A percentile compares a stretch with the other conserved stretches of the same genome.
Evolutionary conservation across 2,113 vertebrate species (phyloP).

Genomic region (Excalfactoria chinensis): DNA sequence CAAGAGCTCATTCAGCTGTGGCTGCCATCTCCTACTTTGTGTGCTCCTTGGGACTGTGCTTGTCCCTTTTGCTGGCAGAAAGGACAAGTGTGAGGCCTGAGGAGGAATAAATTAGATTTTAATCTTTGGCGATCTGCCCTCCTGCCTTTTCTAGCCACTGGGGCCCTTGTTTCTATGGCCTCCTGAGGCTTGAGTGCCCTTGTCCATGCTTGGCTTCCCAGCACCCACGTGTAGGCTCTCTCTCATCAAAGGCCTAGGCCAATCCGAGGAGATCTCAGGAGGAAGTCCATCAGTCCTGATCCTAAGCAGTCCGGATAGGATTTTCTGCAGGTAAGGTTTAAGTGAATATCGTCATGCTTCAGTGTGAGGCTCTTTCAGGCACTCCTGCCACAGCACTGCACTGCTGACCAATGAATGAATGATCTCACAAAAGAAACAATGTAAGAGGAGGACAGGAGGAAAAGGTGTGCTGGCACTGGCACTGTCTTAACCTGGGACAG

Average conservation of each 20-base stretch:
- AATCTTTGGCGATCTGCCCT: slow-evolving; percentile 8
- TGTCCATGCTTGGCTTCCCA: not conserved
- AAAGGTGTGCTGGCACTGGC: not conserved
- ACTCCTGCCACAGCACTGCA: not conserved
- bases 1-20: not conserved
- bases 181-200: not conserved
- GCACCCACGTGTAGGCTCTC: not conserved
- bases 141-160: not conserved
- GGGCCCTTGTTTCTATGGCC: not conserved
- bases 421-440: not conserved
- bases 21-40: slow-evolving; percentile 16
- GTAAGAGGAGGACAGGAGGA: not conserved
- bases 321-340: not conserved
- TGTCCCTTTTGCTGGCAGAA: not conserved
- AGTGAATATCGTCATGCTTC: not conserved
- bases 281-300: not conserved
- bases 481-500: not conserved
- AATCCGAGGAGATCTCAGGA: not conserved
- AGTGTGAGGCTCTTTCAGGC: not conserved
- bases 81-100: not conserved
- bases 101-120: slow-evolving; percentile 34
- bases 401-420: not conserved
- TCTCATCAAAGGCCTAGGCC: not conserved
- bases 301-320: not conserved
- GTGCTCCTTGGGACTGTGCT: not conserved